A percentile compares a stretch with the other conserved stretches of the same genome.
These are phyloP conservation scores for Hippocampus comes DNA, from an alignment of 2,113 vertebrate genomes.

Conservation along the genomic window DNA sequence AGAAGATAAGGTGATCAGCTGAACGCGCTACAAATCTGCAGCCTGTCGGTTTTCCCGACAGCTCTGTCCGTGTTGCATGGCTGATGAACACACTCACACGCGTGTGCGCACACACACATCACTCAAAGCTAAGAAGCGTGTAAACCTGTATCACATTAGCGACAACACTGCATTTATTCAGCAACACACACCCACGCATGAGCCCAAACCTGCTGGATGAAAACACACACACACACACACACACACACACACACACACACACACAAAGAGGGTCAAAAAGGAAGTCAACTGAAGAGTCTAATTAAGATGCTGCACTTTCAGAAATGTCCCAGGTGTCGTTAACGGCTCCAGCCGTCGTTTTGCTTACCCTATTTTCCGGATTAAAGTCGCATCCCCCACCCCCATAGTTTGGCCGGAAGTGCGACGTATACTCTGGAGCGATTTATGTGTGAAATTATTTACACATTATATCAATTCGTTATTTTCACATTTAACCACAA, in stretches of 20 bases:
- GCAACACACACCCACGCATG: slow-evolving; percentile 20
- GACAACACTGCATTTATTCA: slow-evolving; percentile 5
- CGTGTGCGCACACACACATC: slow-evolving; percentile 21
- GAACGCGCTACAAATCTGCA: slow-evolving; percentile 66
- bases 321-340: background rate
- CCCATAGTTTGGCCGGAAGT: too few relatives aligned
- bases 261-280: slow-evolving; percentile 10
- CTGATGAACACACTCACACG: slow-evolving; percentile 26
- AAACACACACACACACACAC: slow-evolving; percentile 6
- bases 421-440: too few relatives aligned
- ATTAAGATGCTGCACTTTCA: slow-evolving; percentile 48
- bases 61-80: slow-evolving; percentile 59
- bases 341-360: background rate
- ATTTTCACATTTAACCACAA: too few relatives aligned
- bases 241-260: background rate
- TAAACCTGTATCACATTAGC: slow-evolving; percentile 13
- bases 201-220: slow-evolving; percentile 27
- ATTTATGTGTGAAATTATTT: too few relatives aligned
- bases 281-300: slow-evolving; percentile 35
- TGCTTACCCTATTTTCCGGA: background rate
- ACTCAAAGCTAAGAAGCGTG: background rate
- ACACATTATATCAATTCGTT: too few relatives aligned
- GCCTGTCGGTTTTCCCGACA: slow-evolving; percentile 63
- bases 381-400: too few relatives aligned
- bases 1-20: slow-evolving; percentile 73